Evolutionary conservation across 2,888 invertebrate species (phyloP).

Genomic region (Tiliacea citrago): DNA sequence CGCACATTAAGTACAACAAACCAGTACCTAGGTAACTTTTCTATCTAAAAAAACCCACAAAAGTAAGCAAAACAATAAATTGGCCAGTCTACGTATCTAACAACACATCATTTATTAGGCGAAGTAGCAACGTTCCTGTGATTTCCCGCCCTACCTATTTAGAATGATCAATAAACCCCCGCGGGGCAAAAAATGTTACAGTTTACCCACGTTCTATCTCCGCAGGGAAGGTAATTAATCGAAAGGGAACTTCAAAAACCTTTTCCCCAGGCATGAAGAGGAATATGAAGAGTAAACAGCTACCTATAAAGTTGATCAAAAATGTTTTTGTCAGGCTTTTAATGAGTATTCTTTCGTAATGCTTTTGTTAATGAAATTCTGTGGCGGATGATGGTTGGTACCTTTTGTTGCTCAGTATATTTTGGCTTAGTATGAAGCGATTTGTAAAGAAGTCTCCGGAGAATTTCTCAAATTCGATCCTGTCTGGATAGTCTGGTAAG

Average conservation of each 20-base stretch:
- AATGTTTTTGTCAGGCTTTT: constrained; percentile 51
- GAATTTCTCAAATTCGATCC: not conserved
- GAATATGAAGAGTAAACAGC: constrained; percentile 71
- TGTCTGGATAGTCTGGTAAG: not conserved
- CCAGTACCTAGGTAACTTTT: not conserved
- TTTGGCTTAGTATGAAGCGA: not conserved
- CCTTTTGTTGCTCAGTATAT: not conserved
- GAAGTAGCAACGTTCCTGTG: constrained; percentile 53
- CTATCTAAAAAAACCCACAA: constrained; percentile 16
- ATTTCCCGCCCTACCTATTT: constrained; percentile 72
- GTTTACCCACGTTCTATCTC: constrained; percentile 72
- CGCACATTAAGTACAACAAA: not conserved
- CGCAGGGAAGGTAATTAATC: constrained; percentile 79
- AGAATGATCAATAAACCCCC: constrained; percentile 75
- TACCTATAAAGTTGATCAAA: constrained; percentile 57
- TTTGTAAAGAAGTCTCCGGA: not conserved
- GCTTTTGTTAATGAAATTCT: constrained; percentile 41
- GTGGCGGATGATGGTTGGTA: not conserved
- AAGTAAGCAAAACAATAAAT: constrained; percentile 53
- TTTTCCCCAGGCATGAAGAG: constrained; percentile 70
- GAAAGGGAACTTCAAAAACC: constrained; percentile 78
- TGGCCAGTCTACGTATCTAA: constrained; percentile 50
- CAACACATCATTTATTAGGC: constrained; percentile 62
- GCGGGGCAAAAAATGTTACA: constrained; percentile 76
- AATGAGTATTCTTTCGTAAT: constrained; percentile 49